These are phyloP conservation scores for Kradibia gibbosae DNA, from an alignment of 1,140 invertebrate genomes.

Conservation along the genomic window DNA sequence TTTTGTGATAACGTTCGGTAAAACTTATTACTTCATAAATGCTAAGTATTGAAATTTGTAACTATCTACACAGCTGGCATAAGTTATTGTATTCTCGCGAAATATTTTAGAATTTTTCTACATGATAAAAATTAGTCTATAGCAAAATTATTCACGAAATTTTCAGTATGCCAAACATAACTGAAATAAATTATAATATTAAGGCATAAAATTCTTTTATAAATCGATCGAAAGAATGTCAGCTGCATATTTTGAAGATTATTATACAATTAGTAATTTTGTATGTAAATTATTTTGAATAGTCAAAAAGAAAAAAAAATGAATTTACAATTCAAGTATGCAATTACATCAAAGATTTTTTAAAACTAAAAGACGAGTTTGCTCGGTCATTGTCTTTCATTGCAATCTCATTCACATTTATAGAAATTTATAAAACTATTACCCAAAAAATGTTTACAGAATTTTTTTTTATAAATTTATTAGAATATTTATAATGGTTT, in stretches of 20 bases:
- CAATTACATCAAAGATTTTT: constrained; percentile 35
- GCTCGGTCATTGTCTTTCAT: constrained; percentile 20
- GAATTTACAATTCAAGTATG: constrained; percentile 31
- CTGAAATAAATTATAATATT: constrained; percentile 44
- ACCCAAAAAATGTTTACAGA: constrained; percentile 28
- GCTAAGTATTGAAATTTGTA: constrained; percentile 33
- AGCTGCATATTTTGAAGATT: constrained; percentile 31
- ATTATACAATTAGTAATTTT: constrained; percentile 43
- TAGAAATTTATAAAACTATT: constrained; percentile 26
- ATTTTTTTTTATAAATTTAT: constrained; percentile 33
- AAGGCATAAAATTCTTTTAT: constrained; percentile 28
- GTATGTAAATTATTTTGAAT: constrained; percentile 27
- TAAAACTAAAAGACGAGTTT: constrained; percentile 21
- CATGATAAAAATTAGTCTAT: constrained; percentile 21
- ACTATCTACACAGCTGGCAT: constrained; percentile 28
- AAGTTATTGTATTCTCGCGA: constrained; percentile 35
- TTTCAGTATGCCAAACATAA: constrained; percentile 41
- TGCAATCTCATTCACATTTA: constrained; percentile 16
- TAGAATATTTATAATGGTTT: constrained; percentile 25
- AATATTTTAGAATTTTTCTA: constrained; percentile 29
- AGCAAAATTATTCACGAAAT: constrained; percentile 17
- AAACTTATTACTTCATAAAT: constrained; percentile 48
- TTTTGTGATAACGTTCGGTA: constrained; percentile 55
- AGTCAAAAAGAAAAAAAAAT: constrained; percentile 26
- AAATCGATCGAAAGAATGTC: constrained; percentile 28